Conservation (phyloP, 2,888 invertebrate species). For the Pherbina coryleti region DNA sequence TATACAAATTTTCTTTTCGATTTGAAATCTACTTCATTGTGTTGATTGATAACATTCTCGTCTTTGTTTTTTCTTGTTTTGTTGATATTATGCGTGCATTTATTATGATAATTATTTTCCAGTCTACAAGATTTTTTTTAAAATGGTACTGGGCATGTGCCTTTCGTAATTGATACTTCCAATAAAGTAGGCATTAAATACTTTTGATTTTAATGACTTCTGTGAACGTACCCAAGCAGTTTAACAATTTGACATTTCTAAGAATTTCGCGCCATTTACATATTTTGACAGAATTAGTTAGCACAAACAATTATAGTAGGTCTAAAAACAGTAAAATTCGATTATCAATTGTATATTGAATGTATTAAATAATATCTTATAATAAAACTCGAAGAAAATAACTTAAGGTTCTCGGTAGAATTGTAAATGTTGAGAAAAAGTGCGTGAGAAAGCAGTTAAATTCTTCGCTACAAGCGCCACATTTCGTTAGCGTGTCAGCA, state of each 20-base stretch:
- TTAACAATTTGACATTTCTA: not conserved
- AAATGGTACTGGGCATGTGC: too few relatives aligned
- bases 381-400: not conserved
- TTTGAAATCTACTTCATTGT: too few relatives aligned
- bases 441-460: not conserved
- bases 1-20: too few relatives aligned
- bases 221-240: not conserved
- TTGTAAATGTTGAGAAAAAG: not conserved
- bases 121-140: too few relatives aligned
- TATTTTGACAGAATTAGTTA: slow-evolving; percentile 8
- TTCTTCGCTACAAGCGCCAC: not conserved
- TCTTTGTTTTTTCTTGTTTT: too few relatives aligned
- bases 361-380: not conserved
- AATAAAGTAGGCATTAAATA: not conserved
- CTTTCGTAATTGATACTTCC: too few relatives aligned
- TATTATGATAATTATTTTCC: too few relatives aligned
- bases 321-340: not conserved
- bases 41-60: too few relatives aligned
- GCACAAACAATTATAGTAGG: not conserved
- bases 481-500: not conserved
- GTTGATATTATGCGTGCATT: too few relatives aligned
- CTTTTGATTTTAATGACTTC: not conserved
- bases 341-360: not conserved
- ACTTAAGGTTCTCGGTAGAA: not conserved
- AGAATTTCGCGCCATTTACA: slow-evolving; percentile 11